Conservation (phyloP, 2,113 vertebrate genomes). For the Chamaea fasciata region DNA sequence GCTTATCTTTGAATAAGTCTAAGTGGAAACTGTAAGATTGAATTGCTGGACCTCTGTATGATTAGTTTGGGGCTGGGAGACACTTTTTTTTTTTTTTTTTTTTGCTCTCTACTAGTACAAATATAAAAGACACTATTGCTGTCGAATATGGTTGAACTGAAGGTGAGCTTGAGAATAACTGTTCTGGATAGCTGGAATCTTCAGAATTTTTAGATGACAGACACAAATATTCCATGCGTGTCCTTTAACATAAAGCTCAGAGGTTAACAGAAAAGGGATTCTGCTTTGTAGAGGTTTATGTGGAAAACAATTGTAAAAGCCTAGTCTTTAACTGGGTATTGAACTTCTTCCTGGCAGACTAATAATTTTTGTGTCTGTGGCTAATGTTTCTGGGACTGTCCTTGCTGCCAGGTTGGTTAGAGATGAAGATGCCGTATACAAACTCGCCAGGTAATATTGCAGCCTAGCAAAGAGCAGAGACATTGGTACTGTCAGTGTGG, state of each 20-base stretch:
- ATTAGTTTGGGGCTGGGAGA: neutral
- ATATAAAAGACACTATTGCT: neutral
- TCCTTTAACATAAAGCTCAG: neutral
- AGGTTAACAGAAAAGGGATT: neutral
- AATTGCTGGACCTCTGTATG: neutral
- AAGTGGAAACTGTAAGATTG: neutral
- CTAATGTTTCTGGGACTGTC: neutral
- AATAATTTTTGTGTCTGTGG: neutral
- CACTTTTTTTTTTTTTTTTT: neutral
- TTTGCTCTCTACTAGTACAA: neutral
- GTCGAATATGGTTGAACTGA: neutral
- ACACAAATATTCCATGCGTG: neutral
- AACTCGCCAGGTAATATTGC: neutral
- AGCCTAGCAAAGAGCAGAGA: neutral
- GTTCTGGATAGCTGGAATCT: neutral
- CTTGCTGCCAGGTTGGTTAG: neutral
- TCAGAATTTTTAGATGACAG: neutral
- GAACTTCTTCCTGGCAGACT: neutral
- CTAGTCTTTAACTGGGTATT: neutral
- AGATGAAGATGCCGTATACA: neutral
- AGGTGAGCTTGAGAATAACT: neutral
- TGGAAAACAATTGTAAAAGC: neutral
- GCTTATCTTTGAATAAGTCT: neutral
- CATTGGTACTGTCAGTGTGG: neutral
- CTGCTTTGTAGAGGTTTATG: neutral